A percentile compares a stretch with the other conserved stretches of the same genome.
phyloP scores from a whole-genome alignment of 2,113 vertebrate species.

The Otocyon megalotis region DNA sequence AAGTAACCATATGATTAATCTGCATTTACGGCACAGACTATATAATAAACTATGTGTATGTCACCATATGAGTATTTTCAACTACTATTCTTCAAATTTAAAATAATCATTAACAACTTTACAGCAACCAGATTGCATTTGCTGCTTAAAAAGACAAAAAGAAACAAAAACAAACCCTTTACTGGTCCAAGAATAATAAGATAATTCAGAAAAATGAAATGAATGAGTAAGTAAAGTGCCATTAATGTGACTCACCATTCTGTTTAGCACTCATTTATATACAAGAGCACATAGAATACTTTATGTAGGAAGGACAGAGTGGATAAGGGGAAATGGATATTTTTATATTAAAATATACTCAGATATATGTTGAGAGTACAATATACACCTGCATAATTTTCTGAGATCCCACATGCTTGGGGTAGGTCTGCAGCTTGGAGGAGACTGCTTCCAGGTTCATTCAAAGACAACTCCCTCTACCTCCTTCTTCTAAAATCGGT shows the following conservation, averaged over 20 bases:
- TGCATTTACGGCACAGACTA: not conserved
- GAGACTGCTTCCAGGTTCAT: not conserved
- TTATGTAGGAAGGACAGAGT: not conserved
- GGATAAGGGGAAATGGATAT: not conserved
- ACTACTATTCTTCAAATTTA: not conserved
- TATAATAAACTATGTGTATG: not conserved
- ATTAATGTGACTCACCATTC: not conserved
- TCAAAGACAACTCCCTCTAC: not conserved
- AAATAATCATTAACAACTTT: not conserved
- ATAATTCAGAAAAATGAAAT: not conserved
- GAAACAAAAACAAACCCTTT: not conserved
- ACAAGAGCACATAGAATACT: not conserved
- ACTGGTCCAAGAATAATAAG: not conserved
- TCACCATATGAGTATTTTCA: not conserved
- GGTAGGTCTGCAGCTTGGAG: not conserved
- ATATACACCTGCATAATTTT: not conserved
- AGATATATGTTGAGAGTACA: not conserved
- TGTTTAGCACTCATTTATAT: not conserved
- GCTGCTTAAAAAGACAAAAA: not conserved
- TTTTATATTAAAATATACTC: not conserved
- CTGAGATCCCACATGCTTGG: not conserved
- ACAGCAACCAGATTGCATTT: not conserved
- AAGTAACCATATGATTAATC: not conserved
- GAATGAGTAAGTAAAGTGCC: not conserved
- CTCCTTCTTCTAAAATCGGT: not conserved